Conservation (phyloP, 2,797 vertebrate species). For the Urocyon cinereoargenteus region DNA sequence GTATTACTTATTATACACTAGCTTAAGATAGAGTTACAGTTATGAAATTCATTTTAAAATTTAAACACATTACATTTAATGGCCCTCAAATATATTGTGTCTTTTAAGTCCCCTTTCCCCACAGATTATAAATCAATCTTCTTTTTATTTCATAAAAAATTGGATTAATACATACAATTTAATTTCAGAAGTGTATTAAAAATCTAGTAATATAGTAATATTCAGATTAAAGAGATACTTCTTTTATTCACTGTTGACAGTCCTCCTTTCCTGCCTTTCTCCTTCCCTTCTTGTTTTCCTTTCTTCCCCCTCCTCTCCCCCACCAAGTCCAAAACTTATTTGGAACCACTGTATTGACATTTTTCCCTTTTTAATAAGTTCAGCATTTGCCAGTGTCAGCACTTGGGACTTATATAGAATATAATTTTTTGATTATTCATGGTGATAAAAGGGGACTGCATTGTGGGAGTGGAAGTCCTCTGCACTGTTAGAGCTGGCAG, state of each 20-base stretch:
- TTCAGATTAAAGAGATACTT: not conserved
- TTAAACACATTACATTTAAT: not conserved
- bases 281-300: not conserved
- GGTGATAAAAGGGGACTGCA: not conserved
- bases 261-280: not conserved
- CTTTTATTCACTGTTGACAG: not conserved
- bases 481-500: not conserved
- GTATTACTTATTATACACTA: constrained; percentile 12
- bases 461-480: not conserved
- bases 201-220: not conserved
- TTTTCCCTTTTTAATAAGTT: constrained; percentile 24
- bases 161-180: not conserved
- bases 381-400: not conserved
- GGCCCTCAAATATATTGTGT: not conserved
- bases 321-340: constrained; percentile 1
- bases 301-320: not conserved
- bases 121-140: not conserved
- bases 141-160: constrained; percentile 9
- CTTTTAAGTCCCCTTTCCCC: not conserved
- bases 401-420: constrained; percentile 32
- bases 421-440: constrained; percentile 52
- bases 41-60: constrained; percentile 29
- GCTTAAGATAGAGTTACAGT: constrained; percentile 18
- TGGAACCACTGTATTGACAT: not conserved
- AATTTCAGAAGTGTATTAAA: constrained; percentile 27